These are phyloP conservation scores for Halcyon malimbica DNA, from an alignment of 2,113 vertebrate genomes.

Conservation along the genomic window DNA sequence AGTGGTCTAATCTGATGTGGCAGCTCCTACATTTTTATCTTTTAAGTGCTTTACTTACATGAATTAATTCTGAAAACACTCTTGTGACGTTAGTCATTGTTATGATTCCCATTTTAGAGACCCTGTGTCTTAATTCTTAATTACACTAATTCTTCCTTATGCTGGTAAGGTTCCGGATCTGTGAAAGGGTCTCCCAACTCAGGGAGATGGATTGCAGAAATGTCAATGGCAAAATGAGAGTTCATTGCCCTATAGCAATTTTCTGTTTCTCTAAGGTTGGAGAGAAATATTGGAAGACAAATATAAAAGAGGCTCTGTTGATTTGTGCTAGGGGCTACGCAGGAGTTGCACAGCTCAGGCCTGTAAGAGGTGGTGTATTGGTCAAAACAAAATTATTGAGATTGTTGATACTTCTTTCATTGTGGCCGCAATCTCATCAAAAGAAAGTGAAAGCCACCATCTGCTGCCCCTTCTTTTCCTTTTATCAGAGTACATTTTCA, in stretches of 20 bases:
- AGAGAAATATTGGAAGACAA: neutral
- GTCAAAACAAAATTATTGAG: neutral
- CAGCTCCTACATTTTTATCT: constrained; percentile 47
- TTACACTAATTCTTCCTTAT: constrained; percentile 53
- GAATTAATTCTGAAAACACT: constrained; percentile 65
- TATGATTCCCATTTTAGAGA: constrained; percentile 68
- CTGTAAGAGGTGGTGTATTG: neutral
- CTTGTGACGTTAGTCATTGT: constrained; percentile 62
- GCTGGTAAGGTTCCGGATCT: neutral
- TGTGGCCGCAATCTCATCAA: neutral
- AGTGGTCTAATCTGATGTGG: constrained; percentile 40
- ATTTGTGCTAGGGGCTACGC: neutral
- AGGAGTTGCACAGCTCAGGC: neutral
- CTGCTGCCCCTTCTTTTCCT: neutral
- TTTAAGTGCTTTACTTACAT: constrained; percentile 49
- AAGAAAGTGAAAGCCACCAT: neutral
- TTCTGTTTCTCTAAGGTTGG: constrained; percentile 24
- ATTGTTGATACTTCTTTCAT: neutral
- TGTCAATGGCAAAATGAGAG: constrained; percentile 57
- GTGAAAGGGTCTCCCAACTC: constrained; percentile 49
- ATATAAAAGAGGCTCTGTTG: constrained; percentile 15
- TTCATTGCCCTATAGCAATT: constrained; percentile 51
- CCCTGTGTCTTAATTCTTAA: constrained; percentile 65
- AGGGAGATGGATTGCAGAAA: constrained; percentile 50
- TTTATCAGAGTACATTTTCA: neutral